These are phyloP conservation scores for Drosophila sp. DNA, from an alignment of 1,140 invertebrate genomes.

Conservation along the genomic window DNA sequence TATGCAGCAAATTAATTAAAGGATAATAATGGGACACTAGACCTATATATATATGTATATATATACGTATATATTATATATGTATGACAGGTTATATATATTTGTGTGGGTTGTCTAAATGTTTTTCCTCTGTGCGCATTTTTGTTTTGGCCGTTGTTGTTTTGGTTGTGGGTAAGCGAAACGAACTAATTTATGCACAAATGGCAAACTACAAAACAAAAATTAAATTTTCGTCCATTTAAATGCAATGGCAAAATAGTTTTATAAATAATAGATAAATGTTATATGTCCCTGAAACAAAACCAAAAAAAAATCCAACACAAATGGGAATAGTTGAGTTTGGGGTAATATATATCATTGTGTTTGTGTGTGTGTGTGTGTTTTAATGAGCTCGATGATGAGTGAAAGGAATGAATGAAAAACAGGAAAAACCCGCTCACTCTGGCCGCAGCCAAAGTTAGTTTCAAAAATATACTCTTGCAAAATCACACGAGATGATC, in stretches of 20 bases:
- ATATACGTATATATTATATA: conserved; percentile 12
- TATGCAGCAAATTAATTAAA: conserved; percentile 77
- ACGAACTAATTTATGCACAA: conserved; percentile 70
- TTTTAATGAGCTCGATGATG: not conserved
- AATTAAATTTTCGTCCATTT: conserved; percentile 68
- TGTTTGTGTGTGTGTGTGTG: conserved; percentile 22
- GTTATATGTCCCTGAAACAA: conserved; percentile 24
- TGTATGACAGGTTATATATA: conserved; percentile 60
- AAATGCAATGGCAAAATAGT: conserved; percentile 73
- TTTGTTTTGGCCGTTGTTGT: conserved; percentile 13
- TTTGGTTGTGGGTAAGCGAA: conserved; percentile 27
- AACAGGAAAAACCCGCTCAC: not conserved
- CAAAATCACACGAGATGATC: too few species aligned
- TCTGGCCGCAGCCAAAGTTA: not conserved
- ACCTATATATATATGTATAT: conserved; percentile 1
- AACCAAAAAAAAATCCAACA: not conserved
- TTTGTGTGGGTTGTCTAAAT: conserved; percentile 71
- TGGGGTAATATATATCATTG: not conserved
- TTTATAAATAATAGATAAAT: conserved; percentile 70
- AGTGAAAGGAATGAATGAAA: not conserved
- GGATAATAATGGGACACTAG: conserved; percentile 65
- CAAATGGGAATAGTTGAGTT: conserved; percentile 26
- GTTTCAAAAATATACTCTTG: too few species aligned
- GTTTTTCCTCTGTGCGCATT: conserved; percentile 57
- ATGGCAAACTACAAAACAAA: conserved; percentile 50